Base-by-base conservation (phyloP, 2,113 vertebrate genomes). In the Sturnus vulgaris region DNA sequence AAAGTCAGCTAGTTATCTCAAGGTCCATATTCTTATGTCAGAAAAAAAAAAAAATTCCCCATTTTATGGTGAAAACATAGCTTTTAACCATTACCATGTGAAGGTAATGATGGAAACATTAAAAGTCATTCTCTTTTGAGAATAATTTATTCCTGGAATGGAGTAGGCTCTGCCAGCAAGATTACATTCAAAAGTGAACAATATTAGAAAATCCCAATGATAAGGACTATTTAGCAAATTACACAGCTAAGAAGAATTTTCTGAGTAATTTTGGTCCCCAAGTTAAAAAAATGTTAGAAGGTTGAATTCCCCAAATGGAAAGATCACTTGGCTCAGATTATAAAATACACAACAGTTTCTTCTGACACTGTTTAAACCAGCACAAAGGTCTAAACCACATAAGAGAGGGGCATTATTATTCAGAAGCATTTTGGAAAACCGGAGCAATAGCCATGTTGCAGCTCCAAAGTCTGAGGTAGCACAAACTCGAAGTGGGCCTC, bases 81-180 rank as follows among this genome's bases (percentile, higher is more conserved):
- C 27, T 92, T 95, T 56, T 92, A 13, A 46, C 60, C 64, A 71
- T 35, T 13, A 78, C 33, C 22, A 60, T 56, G 57, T 30, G 52
- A 93, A 91, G 55, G 72, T 37, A 94, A 44, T 31, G 22, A 53
- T 86, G 91, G 64, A 91, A 95, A 88, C 11, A 71, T 52, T 92
- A 88, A 81, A 27, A 52, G 44, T 49, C 60, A 70, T 21, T 47
- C 23, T 92, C 56, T 40, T 93, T 82, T 84, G 77, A 93, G 88
- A 86, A 44, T 40, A 86, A 84, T 83, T 94, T 86, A 73, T 88
- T 95, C 82, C 91, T 94, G 60, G 52, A 93, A 91, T 73, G 63
- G 72, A 92, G 60, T 55, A 91, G 39, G 19, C 22, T 86, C 53
- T 71, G 79, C 71, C 92, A 95, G 68, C 39, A 86, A 90, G 28